Conservation (phyloP, 1,140 invertebrate species). For the Eueides isabella region DNA sequence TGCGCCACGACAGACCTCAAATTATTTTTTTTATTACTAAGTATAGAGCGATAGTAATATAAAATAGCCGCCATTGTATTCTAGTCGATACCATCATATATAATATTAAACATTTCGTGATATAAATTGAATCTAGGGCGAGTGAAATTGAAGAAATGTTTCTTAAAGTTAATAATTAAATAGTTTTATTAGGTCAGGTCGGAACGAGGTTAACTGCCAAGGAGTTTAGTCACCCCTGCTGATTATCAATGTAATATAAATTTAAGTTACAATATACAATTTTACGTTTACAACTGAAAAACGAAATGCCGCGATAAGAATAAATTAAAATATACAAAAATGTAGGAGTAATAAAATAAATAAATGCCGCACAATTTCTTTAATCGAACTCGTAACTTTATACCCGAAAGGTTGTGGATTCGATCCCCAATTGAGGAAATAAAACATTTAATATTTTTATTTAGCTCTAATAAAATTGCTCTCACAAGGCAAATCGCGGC, state of each 20-base stretch:
- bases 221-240: background rate
- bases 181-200: conserved; percentile 5
- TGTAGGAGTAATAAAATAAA: no score
- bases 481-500: no score
- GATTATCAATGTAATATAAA: background rate
- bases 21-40: no score
- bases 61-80: background rate
- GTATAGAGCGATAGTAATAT: no score
- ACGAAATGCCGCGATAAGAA: background rate
- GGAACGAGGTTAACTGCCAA: conserved; percentile 3
- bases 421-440: no score
- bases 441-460: no score
- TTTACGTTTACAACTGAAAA: background rate
- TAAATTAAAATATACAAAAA: background rate
- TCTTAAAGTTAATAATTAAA: conserved; percentile 27
- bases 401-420: no score
- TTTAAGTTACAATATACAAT: background rate
- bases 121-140: background rate
- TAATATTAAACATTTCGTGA: conserved; percentile 3
- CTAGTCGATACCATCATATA: background rate
- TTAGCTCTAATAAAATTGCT: no score
- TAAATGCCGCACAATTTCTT: no score
- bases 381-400: no score
- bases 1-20: no score
- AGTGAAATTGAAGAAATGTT: conserved; percentile 21